phyloP scores from a whole-genome alignment of 2,113 vertebrate genomes.

The Azemiops feae region DNA sequence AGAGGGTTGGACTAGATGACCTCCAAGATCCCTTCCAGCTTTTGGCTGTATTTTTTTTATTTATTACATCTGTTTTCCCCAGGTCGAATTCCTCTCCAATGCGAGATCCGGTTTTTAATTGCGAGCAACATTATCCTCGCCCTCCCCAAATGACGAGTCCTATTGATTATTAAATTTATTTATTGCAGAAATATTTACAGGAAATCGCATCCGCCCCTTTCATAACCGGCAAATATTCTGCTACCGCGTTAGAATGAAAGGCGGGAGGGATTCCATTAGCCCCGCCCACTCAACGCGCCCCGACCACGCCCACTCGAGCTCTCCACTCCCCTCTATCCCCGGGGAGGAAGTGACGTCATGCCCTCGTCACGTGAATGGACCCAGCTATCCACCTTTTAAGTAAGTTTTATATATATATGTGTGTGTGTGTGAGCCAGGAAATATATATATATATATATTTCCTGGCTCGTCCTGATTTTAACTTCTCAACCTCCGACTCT shows the following conservation, averaged over 20 bases:
- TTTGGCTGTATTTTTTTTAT: background rate
- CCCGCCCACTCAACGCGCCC: background rate
- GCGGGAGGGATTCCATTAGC: background rate
- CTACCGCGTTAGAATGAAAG: background rate
- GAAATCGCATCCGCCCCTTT: background rate
- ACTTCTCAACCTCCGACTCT: background rate
- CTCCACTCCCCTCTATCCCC: fast-evolving
- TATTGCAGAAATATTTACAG: background rate
- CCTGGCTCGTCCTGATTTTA: too few species aligned
- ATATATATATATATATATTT: too few species aligned
- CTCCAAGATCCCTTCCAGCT: background rate
- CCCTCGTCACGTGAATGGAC: background rate
- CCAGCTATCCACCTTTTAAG: background rate
- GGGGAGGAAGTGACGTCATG: background rate
- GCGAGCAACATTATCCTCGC: background rate
- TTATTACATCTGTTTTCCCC: background rate
- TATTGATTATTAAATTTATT: background rate
- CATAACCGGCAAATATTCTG: too few species aligned
- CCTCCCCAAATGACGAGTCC: too few species aligned
- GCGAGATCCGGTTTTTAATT: background rate
- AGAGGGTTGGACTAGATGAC: background rate
- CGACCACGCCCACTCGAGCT: background rate
- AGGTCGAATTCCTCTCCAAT: background rate
- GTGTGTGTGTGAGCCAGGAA: too few species aligned
- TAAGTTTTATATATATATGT: too few species aligned